Conservation (phyloP, 2,888 invertebrate genomes). For the Dasysyrphus tricinctus region DNA sequence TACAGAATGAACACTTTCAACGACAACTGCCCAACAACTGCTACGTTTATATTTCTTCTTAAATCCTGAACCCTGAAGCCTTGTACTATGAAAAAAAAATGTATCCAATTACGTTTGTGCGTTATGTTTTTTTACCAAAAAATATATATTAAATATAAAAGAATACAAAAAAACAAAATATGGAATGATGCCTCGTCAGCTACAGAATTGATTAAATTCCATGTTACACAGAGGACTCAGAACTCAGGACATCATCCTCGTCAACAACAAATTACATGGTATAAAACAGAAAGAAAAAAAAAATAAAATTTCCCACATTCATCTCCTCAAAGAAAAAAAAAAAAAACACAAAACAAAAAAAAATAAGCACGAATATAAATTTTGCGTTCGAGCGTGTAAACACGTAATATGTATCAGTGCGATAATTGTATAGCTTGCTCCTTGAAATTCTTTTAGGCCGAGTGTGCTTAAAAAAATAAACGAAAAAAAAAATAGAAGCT, state of each 20-base stretch:
- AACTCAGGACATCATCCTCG: not conserved
- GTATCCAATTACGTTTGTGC: conserved; percentile 21
- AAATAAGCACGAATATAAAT: conserved; percentile 8
- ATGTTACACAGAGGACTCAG: conserved; percentile 26
- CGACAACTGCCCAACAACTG: not conserved
- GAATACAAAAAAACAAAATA: conserved; percentile 9
- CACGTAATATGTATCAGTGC: conserved; percentile 21
- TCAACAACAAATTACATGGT: conserved; percentile 12
- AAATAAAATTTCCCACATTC: conserved; percentile 18
- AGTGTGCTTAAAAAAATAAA: not conserved
- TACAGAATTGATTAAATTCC: conserved; percentile 57
- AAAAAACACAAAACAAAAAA: not conserved
- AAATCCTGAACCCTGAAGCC: not conserved
- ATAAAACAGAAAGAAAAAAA: not conserved
- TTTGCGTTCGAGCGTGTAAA: conserved; percentile 28
- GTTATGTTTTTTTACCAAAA: not conserved
- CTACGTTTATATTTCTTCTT: not conserved
- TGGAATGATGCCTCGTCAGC: conserved; percentile 49
- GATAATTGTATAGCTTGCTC: conserved; percentile 41
- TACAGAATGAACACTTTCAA: not conserved
- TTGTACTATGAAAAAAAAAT: conserved; percentile 5
- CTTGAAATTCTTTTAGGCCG: conserved; percentile 10
- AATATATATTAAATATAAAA: not conserved
- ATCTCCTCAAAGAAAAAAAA: conserved; percentile 16
- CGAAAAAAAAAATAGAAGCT: not conserved